phyloP scores from a whole-genome alignment of 2,888 invertebrate genomes.

The Tetrapedia diversipes region DNA sequence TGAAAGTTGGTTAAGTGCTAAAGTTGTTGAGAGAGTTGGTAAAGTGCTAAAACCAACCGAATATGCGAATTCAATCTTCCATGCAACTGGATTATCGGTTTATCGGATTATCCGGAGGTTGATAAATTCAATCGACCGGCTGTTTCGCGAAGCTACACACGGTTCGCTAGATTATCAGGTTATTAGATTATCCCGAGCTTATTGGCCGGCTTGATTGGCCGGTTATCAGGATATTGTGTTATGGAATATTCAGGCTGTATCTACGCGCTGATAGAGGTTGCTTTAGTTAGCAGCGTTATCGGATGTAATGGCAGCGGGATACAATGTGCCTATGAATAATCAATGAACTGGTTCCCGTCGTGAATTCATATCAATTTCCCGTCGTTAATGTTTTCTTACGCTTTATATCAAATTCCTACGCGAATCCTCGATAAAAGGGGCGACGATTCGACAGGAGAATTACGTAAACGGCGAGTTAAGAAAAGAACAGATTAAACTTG shows the following conservation, averaged over 20 bases:
- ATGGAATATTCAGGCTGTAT: not conserved
- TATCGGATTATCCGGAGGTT: not conserved
- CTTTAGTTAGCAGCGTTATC: not conserved
- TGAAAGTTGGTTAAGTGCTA: too few relatives aligned
- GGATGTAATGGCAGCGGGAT: not conserved
- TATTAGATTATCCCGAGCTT: not conserved
- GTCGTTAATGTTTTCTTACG: too few relatives aligned
- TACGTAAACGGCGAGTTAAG: too few relatives aligned
- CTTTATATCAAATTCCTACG: too few relatives aligned
- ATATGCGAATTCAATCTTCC: not conserved
- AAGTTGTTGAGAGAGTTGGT: too few relatives aligned
- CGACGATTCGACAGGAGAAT: too few relatives aligned
- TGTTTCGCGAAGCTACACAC: not conserved
- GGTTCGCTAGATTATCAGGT: not conserved
- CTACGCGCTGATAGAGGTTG: not conserved
- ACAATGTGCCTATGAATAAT: not conserved
- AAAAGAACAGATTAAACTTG: too few relatives aligned
- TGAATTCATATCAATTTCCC: not conserved
- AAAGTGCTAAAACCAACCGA: too few relatives aligned
- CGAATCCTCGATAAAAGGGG: too few relatives aligned
- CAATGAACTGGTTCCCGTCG: not conserved
- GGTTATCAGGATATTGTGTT: not conserved
- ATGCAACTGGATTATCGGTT: not conserved
- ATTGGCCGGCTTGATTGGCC: too few relatives aligned
- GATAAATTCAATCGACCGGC: not conserved